Conservation (phyloP, 2,797 vertebrate species). For the Astyanax mexicanus region DNA sequence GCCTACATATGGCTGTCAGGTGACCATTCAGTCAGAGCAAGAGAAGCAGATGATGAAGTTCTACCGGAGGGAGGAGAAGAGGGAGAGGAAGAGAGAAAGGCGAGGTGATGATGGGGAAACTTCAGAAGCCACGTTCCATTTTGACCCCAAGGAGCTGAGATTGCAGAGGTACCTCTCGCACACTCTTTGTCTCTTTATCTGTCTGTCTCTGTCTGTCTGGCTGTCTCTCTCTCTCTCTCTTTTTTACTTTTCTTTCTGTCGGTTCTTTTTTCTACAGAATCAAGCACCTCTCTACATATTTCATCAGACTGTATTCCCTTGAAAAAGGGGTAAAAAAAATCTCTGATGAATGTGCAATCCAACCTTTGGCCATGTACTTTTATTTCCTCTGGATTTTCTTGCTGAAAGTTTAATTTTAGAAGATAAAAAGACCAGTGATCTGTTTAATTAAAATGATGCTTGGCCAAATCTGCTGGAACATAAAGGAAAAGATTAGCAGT, state of each 20-base stretch:
- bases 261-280: constrained; percentile 42
- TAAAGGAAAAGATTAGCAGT: constrained; percentile 78
- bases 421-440: constrained; percentile 74
- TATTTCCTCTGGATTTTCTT: constrained; percentile 57
- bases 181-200: not conserved
- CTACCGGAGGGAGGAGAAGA: constrained; percentile 92
- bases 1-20: constrained; percentile 92
- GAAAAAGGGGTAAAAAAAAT: constrained; percentile 47
- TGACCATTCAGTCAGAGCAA: constrained; percentile 96
- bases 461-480: constrained; percentile 71
- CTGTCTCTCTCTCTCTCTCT: not conserved
- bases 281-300: constrained; percentile 60
- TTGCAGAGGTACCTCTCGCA: constrained; percentile 83
- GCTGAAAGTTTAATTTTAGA: constrained; percentile 77
- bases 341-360: constrained; percentile 20
- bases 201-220: not conserved
- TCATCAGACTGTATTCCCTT: constrained; percentile 50
- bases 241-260: constrained; percentile 13
- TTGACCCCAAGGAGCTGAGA: constrained; percentile 93
- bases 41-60: constrained; percentile 93
- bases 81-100: constrained; percentile 87
- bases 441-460: constrained; percentile 84
- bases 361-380: not conserved
- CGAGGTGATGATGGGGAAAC: constrained; percentile 86
- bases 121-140: constrained; percentile 79